These are phyloP conservation scores for Armadillidium nasatum DNA, from an alignment of 1,140 invertebrate species.

Conservation along the genomic window DNA sequence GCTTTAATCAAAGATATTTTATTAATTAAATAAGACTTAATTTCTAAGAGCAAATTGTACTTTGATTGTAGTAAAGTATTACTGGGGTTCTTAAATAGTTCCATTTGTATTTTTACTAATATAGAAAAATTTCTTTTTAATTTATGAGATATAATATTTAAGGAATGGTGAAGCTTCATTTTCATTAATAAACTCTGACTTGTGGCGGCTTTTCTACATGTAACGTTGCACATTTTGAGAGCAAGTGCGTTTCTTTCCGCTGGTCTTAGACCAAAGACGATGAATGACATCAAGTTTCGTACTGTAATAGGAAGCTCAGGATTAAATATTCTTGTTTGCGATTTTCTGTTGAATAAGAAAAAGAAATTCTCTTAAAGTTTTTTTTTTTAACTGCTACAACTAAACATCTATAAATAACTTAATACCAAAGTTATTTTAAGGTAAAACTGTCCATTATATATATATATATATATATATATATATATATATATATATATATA, in stretches of 20 bases:
- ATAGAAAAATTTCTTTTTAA: neutral
- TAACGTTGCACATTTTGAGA: neutral
- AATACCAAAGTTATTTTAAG: too few species aligned
- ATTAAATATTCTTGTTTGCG: neutral
- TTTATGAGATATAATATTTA: neutral
- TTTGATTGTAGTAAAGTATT: neutral
- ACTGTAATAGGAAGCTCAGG: neutral
- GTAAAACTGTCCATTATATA: too few species aligned
- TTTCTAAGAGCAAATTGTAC: neutral
- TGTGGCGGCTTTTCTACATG: neutral
- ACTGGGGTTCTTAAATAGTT: neutral
- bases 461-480: too few species aligned
- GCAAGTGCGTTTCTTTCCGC: neutral
- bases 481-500: too few species aligned
- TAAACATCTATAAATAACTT: too few species aligned
- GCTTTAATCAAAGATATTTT: neutral
- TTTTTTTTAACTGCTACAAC: too few species aligned
- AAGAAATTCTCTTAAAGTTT: too few species aligned
- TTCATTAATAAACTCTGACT: slow-evolving; percentile 4
- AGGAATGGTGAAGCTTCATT: neutral
- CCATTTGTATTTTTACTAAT: neutral
- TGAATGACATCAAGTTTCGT: neutral
- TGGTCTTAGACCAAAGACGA: neutral
- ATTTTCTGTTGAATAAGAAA: neutral
- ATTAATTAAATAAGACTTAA: neutral